Base-by-base conservation (phyloP, 2,113 vertebrate genomes). In the Conger conger region DNA sequence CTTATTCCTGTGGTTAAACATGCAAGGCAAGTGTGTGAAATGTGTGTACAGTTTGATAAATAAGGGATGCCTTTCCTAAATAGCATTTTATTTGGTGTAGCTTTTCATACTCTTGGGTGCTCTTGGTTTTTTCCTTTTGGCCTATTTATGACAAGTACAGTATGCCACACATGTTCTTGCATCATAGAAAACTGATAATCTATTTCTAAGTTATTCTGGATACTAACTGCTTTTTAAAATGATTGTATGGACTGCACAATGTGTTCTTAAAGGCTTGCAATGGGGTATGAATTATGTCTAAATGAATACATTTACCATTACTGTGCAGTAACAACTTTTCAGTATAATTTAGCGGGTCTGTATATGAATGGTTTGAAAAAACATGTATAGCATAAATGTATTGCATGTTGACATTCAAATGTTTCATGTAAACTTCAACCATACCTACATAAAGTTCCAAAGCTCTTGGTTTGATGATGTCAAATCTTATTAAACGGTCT, bases 21-120 rank as follows among this genome's bases (percentile, higher is more conserved):
- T 27, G 54, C 63, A 80, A 76, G 38, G 53, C 45, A 73, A 42
- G 38, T 54, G 80, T 85, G 54, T 42, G 23, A 36, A n/a, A n/a
- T n/a, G n/a, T 33, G 17, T 81, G 37, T 37, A 73, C 5, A 73
- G 13, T 73, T 73, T 73, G n/a, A 73, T 50, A 40, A 57, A 38
- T 17, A 42, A 76, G 20, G 40, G 60, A 76, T 30, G 2, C 27
- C 76, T 77, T 16, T 77, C 36, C 7, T 18, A 30, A 35, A 3
- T 35, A 1, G 30, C 15, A 77, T n/a, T 37, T 33, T 77, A 77
- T 37, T 35, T 36, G n/a, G 9, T 77, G 0, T 17, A 35, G 30
- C 76, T 35, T 77, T 3, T 2, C 27, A 35, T 77, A 7, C 30
- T 77, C 35, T 33, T 35, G 23, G 15, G 76, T 30, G n/a, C 30